Evolutionary conservation across 1,140 invertebrate genomes (phyloP).

Genomic region (Ladona fulva): DNA sequence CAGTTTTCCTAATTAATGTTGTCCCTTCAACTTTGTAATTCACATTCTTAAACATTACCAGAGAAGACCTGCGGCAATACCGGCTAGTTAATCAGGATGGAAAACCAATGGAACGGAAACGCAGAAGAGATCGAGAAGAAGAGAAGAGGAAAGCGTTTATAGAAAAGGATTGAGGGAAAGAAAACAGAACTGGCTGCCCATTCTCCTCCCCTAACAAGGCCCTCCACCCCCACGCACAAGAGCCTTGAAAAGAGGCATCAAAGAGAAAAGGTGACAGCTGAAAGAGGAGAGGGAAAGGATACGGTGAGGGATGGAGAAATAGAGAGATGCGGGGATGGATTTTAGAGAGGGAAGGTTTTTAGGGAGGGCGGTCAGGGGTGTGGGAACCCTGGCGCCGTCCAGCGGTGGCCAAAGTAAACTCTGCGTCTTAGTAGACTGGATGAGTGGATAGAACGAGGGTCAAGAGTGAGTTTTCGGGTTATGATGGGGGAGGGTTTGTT

Average conservation of each 20-base stretch:
- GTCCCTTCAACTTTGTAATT: no score
- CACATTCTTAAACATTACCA: no score
- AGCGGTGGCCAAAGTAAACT: background rate
- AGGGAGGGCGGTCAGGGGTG: background rate
- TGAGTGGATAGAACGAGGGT: background rate
- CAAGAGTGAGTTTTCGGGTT: background rate
- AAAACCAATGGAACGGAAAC: no score
- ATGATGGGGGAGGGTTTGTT: no score
- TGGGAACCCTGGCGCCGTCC: background rate
- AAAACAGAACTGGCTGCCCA: background rate
- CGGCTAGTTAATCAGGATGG: no score
- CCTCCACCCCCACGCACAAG: no score
- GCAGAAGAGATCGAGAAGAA: no score
- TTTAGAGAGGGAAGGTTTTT: conserved; percentile 1
- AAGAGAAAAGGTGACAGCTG: background rate
- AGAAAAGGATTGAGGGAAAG: background rate
- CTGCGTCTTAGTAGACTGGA: background rate
- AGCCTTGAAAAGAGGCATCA: background rate
- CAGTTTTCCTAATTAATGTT: no score
- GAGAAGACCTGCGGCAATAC: no score
- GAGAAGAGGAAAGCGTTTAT: background rate
- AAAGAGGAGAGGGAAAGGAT: background rate
- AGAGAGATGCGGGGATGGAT: background rate
- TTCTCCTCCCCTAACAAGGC: background rate
- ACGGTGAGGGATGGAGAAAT: background rate